Base-by-base conservation (phyloP, 2,888 invertebrate genomes). In the Agrilus cyanescens region DNA sequence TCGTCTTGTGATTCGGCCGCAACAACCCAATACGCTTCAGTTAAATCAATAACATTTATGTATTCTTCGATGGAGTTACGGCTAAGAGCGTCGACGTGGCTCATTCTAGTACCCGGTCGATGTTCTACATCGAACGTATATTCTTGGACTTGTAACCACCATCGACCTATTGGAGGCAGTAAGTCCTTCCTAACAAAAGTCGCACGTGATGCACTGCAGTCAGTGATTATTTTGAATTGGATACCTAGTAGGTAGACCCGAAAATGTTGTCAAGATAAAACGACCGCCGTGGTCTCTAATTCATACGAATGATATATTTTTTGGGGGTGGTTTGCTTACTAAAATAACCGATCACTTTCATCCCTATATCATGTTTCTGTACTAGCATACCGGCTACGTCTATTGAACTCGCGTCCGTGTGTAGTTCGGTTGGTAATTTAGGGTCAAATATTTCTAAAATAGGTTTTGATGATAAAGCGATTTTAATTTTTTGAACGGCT, bases 171-270 rank as follows among this genome's bases (percentile, higher is more conserved):
- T 13, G 43, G n/a, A n/a, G 43, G 46, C 6, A 41, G 32, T 8
- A 45, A 13, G 12, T 44, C 40, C 29, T 41, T 40, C 25, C 49
- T 45, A 6, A 33, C 15, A 31, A 46, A 32, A 7, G 47, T 31
- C 6, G 32, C 37, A 16, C 37, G 18, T 10, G 38, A 44, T 15
- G 50, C 50, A 25, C 42, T 49, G 33, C 52, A 55, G 32, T 55
- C 51, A n/a, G 54, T 55, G 4, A 55, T 33, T 13, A 55, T 41
- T 13, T 20, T 46, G 32, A 53, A 53, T 12, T 47, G 10, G 2
- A 49, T 15, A 5, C 44, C 44, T 25, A 44, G 32, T 20, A 44
- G 33, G 25, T 44, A 40, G 10, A 40, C 40, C 4, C 44, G 10
- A 40, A 44, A 44, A 34, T 40, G 36, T 29, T 40, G 8, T 20